Percentiles rank a stretch among this genome's conserved stretches.
Conservation (phyloP, 2,797 vertebrate genomes). For the Allobates femoralis region DNA sequence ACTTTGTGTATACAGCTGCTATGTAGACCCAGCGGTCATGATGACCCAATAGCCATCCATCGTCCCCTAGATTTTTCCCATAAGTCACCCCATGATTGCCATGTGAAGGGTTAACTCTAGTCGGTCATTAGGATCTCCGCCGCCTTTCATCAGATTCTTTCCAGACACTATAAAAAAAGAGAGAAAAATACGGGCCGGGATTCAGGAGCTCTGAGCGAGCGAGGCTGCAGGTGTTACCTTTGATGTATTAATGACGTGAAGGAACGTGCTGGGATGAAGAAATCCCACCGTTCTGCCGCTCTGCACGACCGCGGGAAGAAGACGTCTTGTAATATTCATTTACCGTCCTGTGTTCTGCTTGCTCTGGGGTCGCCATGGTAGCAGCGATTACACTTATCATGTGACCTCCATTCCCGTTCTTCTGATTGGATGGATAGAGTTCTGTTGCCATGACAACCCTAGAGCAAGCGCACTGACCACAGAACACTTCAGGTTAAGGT, state of each 20-base stretch:
- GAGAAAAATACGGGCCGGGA: not conserved
- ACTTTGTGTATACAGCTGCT: too few species aligned
- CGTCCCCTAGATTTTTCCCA: too few species aligned
- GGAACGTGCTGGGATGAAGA: not conserved
- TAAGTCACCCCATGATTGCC: not conserved
- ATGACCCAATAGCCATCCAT: too few species aligned
- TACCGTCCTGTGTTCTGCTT: not conserved
- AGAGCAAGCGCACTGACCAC: not conserved
- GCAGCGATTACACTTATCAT: not conserved
- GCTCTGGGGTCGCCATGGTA: not conserved
- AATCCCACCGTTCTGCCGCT: not conserved
- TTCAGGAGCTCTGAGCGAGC: not conserved
- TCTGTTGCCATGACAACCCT: not conserved
- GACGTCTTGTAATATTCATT: not conserved
- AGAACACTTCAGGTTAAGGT: not conserved
- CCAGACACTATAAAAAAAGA: constrained; percentile 1
- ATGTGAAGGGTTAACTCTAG: not conserved
- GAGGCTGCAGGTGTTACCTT: not conserved
- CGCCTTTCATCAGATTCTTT: constrained; percentile 1
- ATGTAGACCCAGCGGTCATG: not conserved
- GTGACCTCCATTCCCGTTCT: too few species aligned
- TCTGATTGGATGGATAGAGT: too few species aligned
- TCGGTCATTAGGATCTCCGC: not conserved
- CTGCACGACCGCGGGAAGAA: not conserved
- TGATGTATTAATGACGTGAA: not conserved